Evolutionary conservation across 2,797 vertebrate species (phyloP).

Genomic region (Cyclopterus lumpus): DNA sequence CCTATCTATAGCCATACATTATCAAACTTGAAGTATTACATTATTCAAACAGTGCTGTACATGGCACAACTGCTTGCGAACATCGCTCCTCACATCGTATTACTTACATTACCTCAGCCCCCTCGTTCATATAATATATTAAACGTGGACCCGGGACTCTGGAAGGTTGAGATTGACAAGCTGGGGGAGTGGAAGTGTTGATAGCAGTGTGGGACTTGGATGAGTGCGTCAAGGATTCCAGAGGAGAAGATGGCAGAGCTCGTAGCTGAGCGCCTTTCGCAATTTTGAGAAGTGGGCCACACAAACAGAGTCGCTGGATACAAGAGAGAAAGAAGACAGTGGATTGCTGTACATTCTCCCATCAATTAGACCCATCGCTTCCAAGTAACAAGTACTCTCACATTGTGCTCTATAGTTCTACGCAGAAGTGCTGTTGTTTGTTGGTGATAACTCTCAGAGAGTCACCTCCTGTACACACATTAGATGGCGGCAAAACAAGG

Average conservation of each 20-base stretch:
- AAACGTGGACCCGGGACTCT: slow-evolving; percentile 45
- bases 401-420: slow-evolving; percentile 43
- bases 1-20: slow-evolving; percentile 83
- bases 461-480: slow-evolving; percentile 55
- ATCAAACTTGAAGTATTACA: slow-evolving; percentile 80
- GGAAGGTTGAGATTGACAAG: slow-evolving; percentile 66
- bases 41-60: slow-evolving; percentile 76
- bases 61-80: slow-evolving; percentile 66
- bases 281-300: slow-evolving; percentile 57
- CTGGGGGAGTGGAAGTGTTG: slow-evolving; percentile 50
- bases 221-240: slow-evolving; percentile 34
- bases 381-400: slow-evolving; percentile 64
- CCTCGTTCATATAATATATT: slow-evolving; percentile 61
- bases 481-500: slow-evolving; percentile 49
- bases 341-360: slow-evolving; percentile 57
- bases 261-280: slow-evolving; percentile 62
- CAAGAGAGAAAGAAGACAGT: slow-evolving; percentile 37
- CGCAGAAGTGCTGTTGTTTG: slow-evolving; percentile 63
- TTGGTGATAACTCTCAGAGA: slow-evolving; percentile 54
- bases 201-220: slow-evolving; percentile 46
- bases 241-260: slow-evolving; percentile 61
- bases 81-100: slow-evolving; percentile 68
- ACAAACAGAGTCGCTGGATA: slow-evolving; percentile 50
- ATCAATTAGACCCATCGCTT: slow-evolving; percentile 68
- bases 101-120: slow-evolving; percentile 70